Percentiles rank a stretch among this genome's conserved stretches.
These are phyloP conservation scores for Mesopsocus fuscifrons DNA, from an alignment of 2,888 invertebrate species.

Conservation along the genomic window DNA sequence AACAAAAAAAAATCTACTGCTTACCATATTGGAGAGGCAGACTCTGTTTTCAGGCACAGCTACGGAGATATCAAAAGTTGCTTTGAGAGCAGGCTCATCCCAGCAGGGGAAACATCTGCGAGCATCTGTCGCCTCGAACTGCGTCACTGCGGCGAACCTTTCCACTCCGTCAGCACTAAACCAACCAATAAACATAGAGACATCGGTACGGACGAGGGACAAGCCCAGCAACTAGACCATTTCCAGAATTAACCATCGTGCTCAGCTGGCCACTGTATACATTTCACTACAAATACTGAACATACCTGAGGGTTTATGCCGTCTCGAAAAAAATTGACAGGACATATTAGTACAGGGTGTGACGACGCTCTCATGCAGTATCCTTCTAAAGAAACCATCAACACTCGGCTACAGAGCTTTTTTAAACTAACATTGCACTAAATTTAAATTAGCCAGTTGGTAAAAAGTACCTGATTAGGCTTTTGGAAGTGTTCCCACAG, in stretches of 20 bases:
- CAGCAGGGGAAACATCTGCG: constrained; percentile 91
- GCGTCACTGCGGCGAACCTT: constrained; percentile 72
- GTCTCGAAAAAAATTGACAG: constrained; percentile 23
- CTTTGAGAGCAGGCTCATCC: constrained; percentile 94
- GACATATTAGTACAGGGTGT: too few relatives aligned
- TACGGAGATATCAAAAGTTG: constrained; percentile 79
- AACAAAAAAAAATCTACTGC: constrained; percentile 15
- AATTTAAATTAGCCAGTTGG: too few relatives aligned
- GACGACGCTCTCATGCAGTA: too few relatives aligned
- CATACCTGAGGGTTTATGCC: constrained; percentile 34
- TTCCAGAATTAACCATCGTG: too few relatives aligned
- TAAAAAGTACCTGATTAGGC: too few relatives aligned
- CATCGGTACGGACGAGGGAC: too few relatives aligned
- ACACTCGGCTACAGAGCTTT: too few relatives aligned
- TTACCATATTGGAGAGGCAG: constrained; percentile 85
- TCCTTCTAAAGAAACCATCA: too few relatives aligned
- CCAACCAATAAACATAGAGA: too few relatives aligned
- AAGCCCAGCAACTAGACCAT: too few relatives aligned
- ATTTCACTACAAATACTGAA: constrained; percentile 20
- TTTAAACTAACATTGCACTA: too few relatives aligned
- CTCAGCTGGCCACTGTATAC: constrained; percentile 11
- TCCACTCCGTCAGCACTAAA: constrained; percentile 42
- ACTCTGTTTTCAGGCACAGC: constrained; percentile 62
- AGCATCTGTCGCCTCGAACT: constrained; percentile 82
- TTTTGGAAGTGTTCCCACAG: too few relatives aligned